Percentiles rank a stretch among this genome's conserved stretches.
These are phyloP conservation scores for Scolopax bukidnonensis DNA, from an alignment of 2,797 vertebrate genomes.

Conservation along the genomic window DNA sequence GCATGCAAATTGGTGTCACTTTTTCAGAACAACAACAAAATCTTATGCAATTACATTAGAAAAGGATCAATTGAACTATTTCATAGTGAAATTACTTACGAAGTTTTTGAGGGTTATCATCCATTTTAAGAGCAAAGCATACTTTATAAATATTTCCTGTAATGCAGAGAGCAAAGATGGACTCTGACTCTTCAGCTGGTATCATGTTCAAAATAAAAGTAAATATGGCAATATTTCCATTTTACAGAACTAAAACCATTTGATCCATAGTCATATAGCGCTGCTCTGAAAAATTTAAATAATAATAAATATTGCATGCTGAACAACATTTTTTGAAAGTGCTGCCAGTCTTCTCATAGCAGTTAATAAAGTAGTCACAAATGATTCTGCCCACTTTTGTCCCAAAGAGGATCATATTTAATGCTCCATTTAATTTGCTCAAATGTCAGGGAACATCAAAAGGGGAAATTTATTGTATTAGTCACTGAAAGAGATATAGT, in stretches of 20 bases:
- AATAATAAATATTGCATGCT: conserved; percentile 63
- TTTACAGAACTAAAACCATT: conserved; percentile 72
- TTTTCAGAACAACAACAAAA: not conserved
- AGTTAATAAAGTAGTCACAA: conserved; percentile 79
- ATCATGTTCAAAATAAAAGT: conserved; percentile 71
- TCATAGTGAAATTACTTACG: not conserved
- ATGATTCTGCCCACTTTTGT: conserved; percentile 71
- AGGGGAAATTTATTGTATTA: conserved; percentile 77
- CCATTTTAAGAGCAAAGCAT: not conserved
- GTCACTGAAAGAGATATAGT: conserved; percentile 74
- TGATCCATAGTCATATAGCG: conserved; percentile 62
- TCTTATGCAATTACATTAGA: not conserved
- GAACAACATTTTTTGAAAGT: conserved; percentile 59
- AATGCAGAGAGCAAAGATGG: conserved; percentile 39
- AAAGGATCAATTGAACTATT: not conserved
- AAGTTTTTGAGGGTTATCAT: not conserved
- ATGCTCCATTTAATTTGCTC: conserved; percentile 80
- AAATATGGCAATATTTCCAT: conserved; percentile 81
- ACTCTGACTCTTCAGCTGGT: conserved; percentile 45
- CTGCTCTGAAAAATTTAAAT: conserved; percentile 60
- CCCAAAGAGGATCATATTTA: conserved; percentile 77
- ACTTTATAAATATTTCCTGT: conserved; percentile 55
- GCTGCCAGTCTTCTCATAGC: conserved; percentile 51
- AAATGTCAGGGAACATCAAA: conserved; percentile 82
- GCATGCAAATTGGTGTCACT: accelerated